Evolutionary conservation across 2,113 vertebrate species (phyloP), one percentile per base, ranked within the genome.

Genomic region (Halcyon senegalensis): DNA sequence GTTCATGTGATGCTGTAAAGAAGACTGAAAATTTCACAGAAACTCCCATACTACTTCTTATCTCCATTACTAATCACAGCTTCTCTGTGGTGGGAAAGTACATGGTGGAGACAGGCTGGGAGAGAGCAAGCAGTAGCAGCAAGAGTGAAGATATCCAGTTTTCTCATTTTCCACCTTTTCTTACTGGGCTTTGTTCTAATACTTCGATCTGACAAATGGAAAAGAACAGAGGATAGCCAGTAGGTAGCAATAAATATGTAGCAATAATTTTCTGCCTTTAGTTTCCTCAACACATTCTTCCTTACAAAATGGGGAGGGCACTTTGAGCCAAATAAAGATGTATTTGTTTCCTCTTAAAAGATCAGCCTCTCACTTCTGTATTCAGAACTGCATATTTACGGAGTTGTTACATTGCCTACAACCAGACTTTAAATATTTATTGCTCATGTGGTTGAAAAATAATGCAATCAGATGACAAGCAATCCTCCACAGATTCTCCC

Each of bases 391-490:
- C 76, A 73, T 84, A 94, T 94, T 96, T 92, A 89, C 86, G 37
- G 90, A 92, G 86, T 27, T 95, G 73, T 87, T 95, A 96, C 69
- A 87, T 78, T 7, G 92, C 94, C 95, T 94, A 50, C 86, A 96
- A 96, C 83, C 83, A 92, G 84, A 78, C 62, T 96, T 96, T 82
- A 96, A 97, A 96, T 96, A 96, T 96, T 96, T 96, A 96, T 94
- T 94, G 73, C 76, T 89, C 5, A 2, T 91, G 89, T 76, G 62
- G 83, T 76, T 96, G 91, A 96, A 97, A 96, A 95, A 92, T 86
- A 96, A 89, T 62, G 62, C 76, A 96, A 84, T 94, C 83, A 84
- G 73, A 69, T 90, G 86, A 90, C 93, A 92, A 81, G 79, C 43
- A 96, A 73, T 84, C 58, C 84, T 93, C 90, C 58, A 58, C 83